Evolutionary conservation across 2,797 vertebrate genomes (phyloP), one percentile per base, ranked within the genome.

Genomic region (Rhinoraja longicauda): DNA sequence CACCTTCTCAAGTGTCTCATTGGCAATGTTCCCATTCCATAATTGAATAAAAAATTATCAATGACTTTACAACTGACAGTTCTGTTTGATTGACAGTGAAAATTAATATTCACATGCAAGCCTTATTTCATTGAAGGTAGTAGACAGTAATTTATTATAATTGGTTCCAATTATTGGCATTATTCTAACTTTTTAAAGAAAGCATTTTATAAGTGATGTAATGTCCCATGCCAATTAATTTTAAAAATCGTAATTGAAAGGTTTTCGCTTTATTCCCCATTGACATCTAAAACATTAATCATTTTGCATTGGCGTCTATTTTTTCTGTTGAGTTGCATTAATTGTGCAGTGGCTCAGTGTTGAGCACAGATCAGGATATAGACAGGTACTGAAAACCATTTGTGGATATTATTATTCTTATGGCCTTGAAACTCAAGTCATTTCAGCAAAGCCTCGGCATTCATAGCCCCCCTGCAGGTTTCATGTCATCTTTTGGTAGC

Each of bases 141-240:
- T 88, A 88, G n/a, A 88, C 62, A 64, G 59, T 67, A 88, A 88
- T 88, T 88, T 88, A 59, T 88, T 88, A 36, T 88, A 88, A 88
- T 86, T 86, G 57, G 4, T 62, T 64, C 57, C 57, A 86, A 88
- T 88, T 88, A 88, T 67, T 36, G 84, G n/a, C n/a, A 64, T 88
- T 88, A 36, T 88, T 64, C n/a, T 88, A 88, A 88, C 59, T 67
- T 32, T 88, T 88, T 67, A 88, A 64, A 36, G 15, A 64, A 32
- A 64, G 84, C 62, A 88, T 64, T 36, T 88, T 12, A 86, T 17
- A 59, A 86, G n/a, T 88, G 84, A 88, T 88, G 84, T 88, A 88
- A 88, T 88, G 84, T 88, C 84, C 84, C 84, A 88, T 36, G 84
- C 88, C 59, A 88, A 32, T 88, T 88, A 88, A 36, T 88, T 88